Conservation (phyloP, 2,888 invertebrate genomes). For the Melangyna quadrimaculata region DNA sequence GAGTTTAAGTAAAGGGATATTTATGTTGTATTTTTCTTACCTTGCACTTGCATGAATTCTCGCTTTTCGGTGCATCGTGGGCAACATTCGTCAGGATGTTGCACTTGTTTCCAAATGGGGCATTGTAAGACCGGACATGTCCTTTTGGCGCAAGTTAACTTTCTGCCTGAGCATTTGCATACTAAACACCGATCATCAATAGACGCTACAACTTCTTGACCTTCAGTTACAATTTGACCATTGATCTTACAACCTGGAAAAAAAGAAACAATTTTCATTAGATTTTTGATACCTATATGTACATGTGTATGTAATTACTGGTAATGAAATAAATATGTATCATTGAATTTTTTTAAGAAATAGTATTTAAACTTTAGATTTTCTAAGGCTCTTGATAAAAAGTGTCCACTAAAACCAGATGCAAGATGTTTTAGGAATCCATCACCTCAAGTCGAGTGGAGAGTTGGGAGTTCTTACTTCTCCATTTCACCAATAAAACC, state of each 20-base stretch:
- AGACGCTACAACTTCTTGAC: constrained; percentile 88
- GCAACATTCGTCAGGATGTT: constrained; percentile 91
- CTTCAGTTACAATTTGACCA: constrained; percentile 90
- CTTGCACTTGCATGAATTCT: constrained; percentile 80
- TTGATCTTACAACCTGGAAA: constrained; percentile 90
- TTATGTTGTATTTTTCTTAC: constrained; percentile 68
- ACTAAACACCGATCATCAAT: constrained; percentile 93
- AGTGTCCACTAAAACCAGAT: no score
- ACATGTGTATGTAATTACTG: no score
- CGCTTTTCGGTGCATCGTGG: constrained; percentile 80
- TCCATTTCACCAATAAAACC: no score
- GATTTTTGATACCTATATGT: not conserved
- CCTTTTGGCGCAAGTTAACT: constrained; percentile 89
- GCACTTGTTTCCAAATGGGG: constrained; percentile 85
- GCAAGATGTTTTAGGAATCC: no score
- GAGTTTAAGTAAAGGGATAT: not conserved
- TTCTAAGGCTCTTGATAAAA: no score
- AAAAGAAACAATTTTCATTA: not conserved
- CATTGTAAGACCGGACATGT: constrained; percentile 96
- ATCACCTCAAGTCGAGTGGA: no score
- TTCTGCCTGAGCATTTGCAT: constrained; percentile 88
- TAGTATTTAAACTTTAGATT: no score
- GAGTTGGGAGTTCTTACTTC: no score
- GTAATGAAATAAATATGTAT: no score
- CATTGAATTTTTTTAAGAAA: no score